Percentiles rank a stretch among this genome's conserved stretches.
Evolutionary conservation across 2,113 vertebrate genomes (phyloP).

Genomic region (Protobothrops flavoviridis): DNA sequence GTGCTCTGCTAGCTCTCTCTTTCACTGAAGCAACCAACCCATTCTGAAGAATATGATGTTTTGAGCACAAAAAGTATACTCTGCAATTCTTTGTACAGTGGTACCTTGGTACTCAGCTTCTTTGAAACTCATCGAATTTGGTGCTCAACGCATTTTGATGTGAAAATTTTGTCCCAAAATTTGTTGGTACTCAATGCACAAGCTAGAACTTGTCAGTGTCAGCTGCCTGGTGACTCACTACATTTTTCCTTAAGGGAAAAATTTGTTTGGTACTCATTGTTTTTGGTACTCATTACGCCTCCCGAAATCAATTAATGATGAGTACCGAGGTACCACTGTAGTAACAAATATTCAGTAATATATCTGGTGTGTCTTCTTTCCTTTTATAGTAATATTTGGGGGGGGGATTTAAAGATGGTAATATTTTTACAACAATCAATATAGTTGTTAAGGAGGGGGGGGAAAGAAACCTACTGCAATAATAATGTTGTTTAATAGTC

Average conservation of each 20-base stretch:
- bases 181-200: not conserved
- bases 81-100: conserved; percentile 4
- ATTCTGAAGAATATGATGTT: not conserved
- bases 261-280: not conserved
- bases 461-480: not conserved
- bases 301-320: not conserved
- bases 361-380: not conserved
- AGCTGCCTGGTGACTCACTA: not conserved
- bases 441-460: not conserved
- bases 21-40: not conserved
- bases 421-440: not conserved
- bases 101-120: not conserved
- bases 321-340: not conserved
- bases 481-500: not conserved
- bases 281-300: not conserved
- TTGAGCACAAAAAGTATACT: conserved; percentile 22
- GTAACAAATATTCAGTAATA: not conserved
- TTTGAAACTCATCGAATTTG: not conserved
- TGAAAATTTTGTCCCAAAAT: not conserved
- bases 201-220: not conserved
- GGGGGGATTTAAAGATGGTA: not conserved
- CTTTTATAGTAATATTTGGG: not conserved
- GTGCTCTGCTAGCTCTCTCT: not conserved
- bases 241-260: not conserved
- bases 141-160: not conserved